Evolutionary conservation across 2,888 invertebrate genomes (phyloP).

Genomic region (Dicranocentrus wangi): DNA sequence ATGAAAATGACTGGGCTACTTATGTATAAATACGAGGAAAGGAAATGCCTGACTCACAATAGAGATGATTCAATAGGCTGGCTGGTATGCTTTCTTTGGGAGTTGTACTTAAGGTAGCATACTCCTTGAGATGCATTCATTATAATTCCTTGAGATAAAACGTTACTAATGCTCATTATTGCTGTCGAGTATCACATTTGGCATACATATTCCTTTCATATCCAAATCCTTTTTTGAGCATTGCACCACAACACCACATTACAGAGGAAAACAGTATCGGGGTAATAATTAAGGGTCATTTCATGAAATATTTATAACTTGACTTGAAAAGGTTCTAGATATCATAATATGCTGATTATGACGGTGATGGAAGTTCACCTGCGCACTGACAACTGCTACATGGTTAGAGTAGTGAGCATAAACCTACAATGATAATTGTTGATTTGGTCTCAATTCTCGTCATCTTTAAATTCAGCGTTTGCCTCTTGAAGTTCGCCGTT

Average conservation of each 20-base stretch:
- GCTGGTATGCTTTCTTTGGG: neutral
- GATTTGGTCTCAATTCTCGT: constrained; percentile 33
- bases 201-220: constrained; percentile 10
- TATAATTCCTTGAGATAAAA: constrained; percentile 43
- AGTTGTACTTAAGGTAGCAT: constrained; percentile 9
- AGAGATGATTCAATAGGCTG: neutral
- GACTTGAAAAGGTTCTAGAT: constrained; percentile 48
- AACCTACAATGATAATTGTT: constrained; percentile 32
- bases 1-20: constrained; percentile 24
- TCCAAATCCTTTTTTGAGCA: constrained; percentile 26
- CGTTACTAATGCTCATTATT: constrained; percentile 16
- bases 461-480: neutral
- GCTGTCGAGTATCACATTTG: constrained; percentile 15
- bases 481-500: neutral
- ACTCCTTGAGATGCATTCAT: constrained; percentile 18
- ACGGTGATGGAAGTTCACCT: neutral
- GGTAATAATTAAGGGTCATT: constrained; percentile 73
- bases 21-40: constrained; percentile 2
- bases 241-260: neutral
- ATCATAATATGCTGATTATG: constrained; percentile 40
- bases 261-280: constrained; percentile 57
- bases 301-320: constrained; percentile 73
- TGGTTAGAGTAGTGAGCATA: too few relatives aligned
- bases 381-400: too few relatives aligned
- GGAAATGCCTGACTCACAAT: constrained; percentile 18